Conservation (phyloP, 2,113 vertebrate genomes). For the Rousettus leschenaultii region DNA sequence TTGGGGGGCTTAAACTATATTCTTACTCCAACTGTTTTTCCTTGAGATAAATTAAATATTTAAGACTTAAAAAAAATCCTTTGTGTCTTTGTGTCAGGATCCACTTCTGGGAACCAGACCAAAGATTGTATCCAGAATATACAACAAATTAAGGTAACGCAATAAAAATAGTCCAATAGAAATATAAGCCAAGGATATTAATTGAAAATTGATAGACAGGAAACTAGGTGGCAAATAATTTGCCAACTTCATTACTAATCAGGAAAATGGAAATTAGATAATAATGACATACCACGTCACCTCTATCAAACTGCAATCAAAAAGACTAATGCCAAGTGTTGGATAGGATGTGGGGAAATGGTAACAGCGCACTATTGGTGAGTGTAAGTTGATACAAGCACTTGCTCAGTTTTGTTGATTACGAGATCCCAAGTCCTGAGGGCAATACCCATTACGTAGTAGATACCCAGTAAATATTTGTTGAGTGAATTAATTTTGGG, state of each 20-base stretch:
- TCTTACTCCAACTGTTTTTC: neutral
- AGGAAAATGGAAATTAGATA: neutral
- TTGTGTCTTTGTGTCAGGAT: neutral
- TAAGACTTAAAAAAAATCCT: neutral
- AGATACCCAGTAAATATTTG: neutral
- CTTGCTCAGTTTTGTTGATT: neutral
- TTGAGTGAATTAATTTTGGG: neutral
- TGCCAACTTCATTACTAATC: neutral
- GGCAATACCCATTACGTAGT: neutral
- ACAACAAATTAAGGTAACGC: neutral
- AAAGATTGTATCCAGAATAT: neutral
- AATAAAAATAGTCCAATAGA: neutral
- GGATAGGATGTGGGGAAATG: neutral
- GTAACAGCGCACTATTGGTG: neutral
- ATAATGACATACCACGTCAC: neutral
- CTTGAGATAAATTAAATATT: neutral
- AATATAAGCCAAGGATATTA: neutral
- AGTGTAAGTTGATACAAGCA: too few species aligned
- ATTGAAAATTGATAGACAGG: neutral
- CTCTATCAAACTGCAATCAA: neutral
- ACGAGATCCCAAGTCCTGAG: neutral
- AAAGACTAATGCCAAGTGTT: neutral
- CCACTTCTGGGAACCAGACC: neutral
- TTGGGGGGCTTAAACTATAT: neutral
- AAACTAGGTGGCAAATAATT: neutral